These are phyloP conservation scores for Andrena chrysosceles DNA, from an alignment of 2,888 invertebrate species.

Conservation along the genomic window DNA sequence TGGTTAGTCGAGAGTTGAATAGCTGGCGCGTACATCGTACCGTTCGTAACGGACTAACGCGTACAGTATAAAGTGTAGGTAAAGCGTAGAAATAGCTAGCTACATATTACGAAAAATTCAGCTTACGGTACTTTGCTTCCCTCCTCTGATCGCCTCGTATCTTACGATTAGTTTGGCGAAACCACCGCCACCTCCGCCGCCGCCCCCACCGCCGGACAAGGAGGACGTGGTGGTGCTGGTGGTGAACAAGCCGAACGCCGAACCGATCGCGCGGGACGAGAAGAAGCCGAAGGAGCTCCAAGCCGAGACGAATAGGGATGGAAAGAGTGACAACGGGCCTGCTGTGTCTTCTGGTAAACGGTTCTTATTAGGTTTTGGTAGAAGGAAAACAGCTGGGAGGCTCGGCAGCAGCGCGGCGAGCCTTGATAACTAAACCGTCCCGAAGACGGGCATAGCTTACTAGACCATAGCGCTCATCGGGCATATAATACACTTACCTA, in stretches of 20 bases:
- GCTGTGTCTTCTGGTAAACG: background rate
- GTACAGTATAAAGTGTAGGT: background rate
- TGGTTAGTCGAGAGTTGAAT: conserved; percentile 1
- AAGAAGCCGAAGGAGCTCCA: conserved; percentile 67
- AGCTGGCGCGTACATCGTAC: background rate
- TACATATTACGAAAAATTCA: conserved; percentile 10
- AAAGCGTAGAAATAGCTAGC: too few species aligned
- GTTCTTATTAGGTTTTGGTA: too few species aligned
- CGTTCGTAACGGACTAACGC: conserved; percentile 20
- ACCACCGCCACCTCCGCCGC: conserved; percentile 82
- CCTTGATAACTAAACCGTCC: conserved; percentile 70
- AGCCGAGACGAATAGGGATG: conserved; percentile 45
- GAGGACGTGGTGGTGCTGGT: conserved; percentile 76
- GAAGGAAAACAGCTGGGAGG: conserved; percentile 18
- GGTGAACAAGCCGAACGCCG: conserved; percentile 58
- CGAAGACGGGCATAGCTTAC: conserved; percentile 80
- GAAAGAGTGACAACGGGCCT: conserved; percentile 41
- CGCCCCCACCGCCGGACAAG: conserved; percentile 81
- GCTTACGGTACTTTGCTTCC: conserved; percentile 13
- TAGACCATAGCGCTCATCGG: conserved; percentile 83
- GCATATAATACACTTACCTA: conserved; percentile 85
- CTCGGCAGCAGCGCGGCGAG: conserved; percentile 60
- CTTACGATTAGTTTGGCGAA: conserved; percentile 72
- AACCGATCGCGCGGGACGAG: conserved; percentile 71
- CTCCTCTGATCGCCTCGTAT: background rate